These are phyloP conservation scores for Hypsopygia costalis DNA, from an alignment of 2,888 invertebrate genomes.

Conservation along the genomic window DNA sequence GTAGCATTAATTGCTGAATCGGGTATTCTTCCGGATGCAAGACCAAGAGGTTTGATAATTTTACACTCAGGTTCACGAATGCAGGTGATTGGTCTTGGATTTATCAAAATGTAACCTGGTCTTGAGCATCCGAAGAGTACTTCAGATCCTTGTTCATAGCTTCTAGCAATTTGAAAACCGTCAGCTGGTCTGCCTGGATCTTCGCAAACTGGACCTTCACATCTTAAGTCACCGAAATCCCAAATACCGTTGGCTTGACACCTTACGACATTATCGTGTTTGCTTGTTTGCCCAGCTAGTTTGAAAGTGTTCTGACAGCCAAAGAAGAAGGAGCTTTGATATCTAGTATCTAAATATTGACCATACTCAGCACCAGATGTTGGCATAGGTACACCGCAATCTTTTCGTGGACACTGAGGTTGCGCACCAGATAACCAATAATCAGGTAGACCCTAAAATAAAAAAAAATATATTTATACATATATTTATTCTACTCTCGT, in stretches of 20 bases:
- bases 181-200: slow-evolving; percentile 97
- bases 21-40: slow-evolving; percentile 95
- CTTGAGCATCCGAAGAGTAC: slow-evolving; percentile 94
- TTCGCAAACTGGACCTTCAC: slow-evolving; percentile 98
- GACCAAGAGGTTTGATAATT: slow-evolving; percentile 93
- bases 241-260: slow-evolving; percentile 96
- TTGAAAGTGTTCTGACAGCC: slow-evolving; percentile 98
- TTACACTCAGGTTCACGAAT: slow-evolving; percentile 96
- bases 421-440: slow-evolving; percentile 94
- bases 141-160: slow-evolving; percentile 94
- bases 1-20: slow-evolving; percentile 98
- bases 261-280: slow-evolving; percentile 94
- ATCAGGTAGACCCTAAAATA: slow-evolving; percentile 88
- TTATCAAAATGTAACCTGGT: slow-evolving; percentile 95
- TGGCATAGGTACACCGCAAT: slow-evolving; percentile 95
- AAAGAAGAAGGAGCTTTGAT: slow-evolving; percentile 96
- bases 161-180: slow-evolving; percentile 91
- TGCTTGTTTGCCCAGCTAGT: slow-evolving; percentile 94
- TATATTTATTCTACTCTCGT: too few relatives aligned
- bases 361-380: slow-evolving; percentile 97
- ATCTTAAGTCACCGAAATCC: slow-evolving; percentile 98
- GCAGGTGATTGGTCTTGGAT: slow-evolving; percentile 94
- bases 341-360: slow-evolving; percentile 91
- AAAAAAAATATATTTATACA: too few relatives aligned
- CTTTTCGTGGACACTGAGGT: slow-evolving; percentile 92